phyloP scores from a whole-genome alignment of 1,140 invertebrate species.

The Andrena cerasifolii region DNA sequence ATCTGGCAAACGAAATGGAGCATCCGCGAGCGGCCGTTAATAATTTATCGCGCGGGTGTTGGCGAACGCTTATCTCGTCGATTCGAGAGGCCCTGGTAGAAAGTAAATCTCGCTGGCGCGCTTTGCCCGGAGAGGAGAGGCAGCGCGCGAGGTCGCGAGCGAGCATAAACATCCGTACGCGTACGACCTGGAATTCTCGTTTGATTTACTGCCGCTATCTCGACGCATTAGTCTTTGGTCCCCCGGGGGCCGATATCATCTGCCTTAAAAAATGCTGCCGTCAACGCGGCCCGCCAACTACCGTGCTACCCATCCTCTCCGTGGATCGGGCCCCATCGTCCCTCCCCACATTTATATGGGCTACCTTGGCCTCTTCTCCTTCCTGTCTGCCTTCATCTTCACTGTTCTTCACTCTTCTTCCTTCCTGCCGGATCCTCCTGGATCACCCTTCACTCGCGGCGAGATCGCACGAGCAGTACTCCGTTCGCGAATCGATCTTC shows the following conservation, averaged over 20 bases:
- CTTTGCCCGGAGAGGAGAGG: constrained; percentile 21
- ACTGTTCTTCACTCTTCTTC: constrained; percentile 1
- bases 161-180: constrained; percentile 68
- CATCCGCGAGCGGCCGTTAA: constrained; percentile 57
- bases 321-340: constrained; percentile 51
- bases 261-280: constrained; percentile 70
- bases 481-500: constrained; percentile 25
- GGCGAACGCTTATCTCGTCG: constrained; percentile 52
- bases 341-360: constrained; percentile 55
- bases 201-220: constrained; percentile 73
- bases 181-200: constrained; percentile 69
- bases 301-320: constrained; percentile 70
- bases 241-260: constrained; percentile 70
- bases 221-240: constrained; percentile 71
- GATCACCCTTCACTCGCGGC: constrained; percentile 8
- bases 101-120: constrained; percentile 64
- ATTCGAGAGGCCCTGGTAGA: constrained; percentile 60
- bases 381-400: neutral
- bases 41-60: constrained; percentile 56
- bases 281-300: constrained; percentile 70
- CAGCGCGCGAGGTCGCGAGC: constrained; percentile 57
- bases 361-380: constrained; percentile 14
- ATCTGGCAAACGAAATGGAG: constrained; percentile 38
- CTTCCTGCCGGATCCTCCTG: constrained; percentile 1
- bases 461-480: constrained; percentile 9